Conservation (phyloP, 2,113 vertebrate species). For the Alligator mississippiensis region DNA sequence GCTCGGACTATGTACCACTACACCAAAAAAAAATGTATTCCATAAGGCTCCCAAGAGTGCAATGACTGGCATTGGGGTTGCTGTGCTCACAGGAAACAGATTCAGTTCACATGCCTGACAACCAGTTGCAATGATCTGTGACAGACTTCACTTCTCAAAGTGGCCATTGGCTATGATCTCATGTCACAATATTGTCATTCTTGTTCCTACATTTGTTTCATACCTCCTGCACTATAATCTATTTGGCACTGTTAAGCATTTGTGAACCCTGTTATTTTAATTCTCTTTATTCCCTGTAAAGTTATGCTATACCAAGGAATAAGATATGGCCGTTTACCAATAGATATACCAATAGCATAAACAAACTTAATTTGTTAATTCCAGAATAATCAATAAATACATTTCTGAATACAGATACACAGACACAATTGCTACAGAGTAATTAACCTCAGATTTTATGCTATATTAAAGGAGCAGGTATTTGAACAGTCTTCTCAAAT, state of each 20-base stretch:
- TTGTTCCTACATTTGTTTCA: not conserved
- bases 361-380: not conserved
- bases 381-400: not conserved
- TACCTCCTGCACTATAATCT: not conserved
- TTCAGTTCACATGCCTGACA: not conserved
- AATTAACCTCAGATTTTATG: too few species aligned
- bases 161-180: not conserved
- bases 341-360: not conserved
- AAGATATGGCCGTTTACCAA: not conserved
- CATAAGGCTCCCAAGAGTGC: not conserved
- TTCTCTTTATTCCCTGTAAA: not conserved
- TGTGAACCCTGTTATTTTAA: not conserved
- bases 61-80: not conserved
- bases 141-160: not conserved
- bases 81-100: not conserved
- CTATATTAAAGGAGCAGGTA: too few species aligned
- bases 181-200: not conserved
- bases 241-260: not conserved
- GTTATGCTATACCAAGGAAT: not conserved
- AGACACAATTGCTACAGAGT: too few species aligned
- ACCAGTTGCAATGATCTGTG: not conserved
- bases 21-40: not conserved
- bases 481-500: too few species aligned
- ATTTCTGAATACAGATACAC: not conserved
- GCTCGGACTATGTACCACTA: not conserved